These are phyloP conservation scores for Syrmaticus mikado DNA, from an alignment of 2,113 vertebrate genomes.

Conservation along the genomic window DNA sequence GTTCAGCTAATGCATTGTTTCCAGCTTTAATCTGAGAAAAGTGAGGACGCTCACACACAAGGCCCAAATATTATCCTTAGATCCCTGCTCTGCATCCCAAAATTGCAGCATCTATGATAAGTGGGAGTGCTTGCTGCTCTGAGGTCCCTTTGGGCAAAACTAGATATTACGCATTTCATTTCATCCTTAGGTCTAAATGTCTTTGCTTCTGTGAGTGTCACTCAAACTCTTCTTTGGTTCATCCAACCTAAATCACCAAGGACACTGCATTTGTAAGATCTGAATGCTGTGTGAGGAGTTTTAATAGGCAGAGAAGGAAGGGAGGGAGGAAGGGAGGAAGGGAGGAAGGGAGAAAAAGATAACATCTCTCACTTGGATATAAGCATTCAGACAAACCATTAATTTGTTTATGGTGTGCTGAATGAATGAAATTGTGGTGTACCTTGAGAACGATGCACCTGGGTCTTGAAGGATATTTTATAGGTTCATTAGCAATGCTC, in stretches of 20 bases:
- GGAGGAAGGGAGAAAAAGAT: background rate
- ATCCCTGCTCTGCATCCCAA: background rate
- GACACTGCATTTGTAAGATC: background rate
- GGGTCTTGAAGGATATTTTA: background rate
- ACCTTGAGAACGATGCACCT: background rate
- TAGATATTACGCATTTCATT: constrained; percentile 14
- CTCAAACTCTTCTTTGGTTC: constrained; percentile 26
- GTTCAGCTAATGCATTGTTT: constrained; percentile 35
- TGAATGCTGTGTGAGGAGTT: background rate
- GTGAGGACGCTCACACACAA: background rate
- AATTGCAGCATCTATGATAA: background rate
- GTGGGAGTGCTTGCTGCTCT: background rate
- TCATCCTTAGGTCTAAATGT: constrained; percentile 28
- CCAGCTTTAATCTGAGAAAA: constrained; percentile 32
- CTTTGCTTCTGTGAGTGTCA: constrained; percentile 41
- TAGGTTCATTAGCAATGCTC: rapidly evolving
- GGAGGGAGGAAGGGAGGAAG: background rate
- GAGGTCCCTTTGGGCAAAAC: constrained; percentile 7
- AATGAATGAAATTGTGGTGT: background rate
- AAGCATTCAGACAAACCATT: background rate
- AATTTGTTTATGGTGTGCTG: background rate
- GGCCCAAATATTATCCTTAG: background rate
- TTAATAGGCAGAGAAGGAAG: background rate
- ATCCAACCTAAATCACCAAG: background rate
- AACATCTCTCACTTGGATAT: background rate